These are phyloP conservation scores for Sebastes matsubarae DNA, from an alignment of 2,797 vertebrate genomes.

Conservation along the genomic window DNA sequence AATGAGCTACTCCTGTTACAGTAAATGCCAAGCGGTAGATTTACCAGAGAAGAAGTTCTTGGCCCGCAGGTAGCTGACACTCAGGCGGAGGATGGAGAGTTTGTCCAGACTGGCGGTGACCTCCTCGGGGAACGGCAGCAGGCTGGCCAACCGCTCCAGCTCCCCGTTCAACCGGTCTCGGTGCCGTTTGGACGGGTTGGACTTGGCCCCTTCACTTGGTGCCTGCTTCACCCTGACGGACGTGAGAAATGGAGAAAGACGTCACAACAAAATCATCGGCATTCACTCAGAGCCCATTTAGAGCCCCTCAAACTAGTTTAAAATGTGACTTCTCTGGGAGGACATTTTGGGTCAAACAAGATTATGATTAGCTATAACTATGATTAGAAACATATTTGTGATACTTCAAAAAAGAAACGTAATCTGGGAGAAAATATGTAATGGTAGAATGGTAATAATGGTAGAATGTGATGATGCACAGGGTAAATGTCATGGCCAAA, in stretches of 20 bases:
- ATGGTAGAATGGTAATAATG: no score
- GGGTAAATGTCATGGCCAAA: no score
- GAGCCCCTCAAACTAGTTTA: neutral
- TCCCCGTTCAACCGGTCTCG: conserved; percentile 84
- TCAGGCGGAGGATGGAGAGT: conserved; percentile 83
- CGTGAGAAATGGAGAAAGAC: fast-evolving
- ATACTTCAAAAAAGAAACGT: no score
- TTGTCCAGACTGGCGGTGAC: conserved; percentile 84
- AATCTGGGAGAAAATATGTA: no score
- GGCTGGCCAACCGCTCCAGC: conserved; percentile 82
- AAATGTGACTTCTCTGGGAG: neutral
- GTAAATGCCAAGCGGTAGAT: neutral
- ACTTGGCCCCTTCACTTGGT: conserved; percentile 68
- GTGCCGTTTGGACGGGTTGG: conserved; percentile 85
- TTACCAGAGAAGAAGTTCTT: conserved; percentile 83
- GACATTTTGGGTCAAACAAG: neutral
- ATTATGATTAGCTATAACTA: no score
- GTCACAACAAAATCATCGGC: neutral
- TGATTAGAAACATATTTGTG: no score
- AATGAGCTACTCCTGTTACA: neutral
- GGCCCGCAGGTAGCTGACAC: conserved; percentile 82
- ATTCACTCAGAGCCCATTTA: neutral
- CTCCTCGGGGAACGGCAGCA: conserved; percentile 83
- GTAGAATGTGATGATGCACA: no score
- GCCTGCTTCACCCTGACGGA: conserved; percentile 70